Base-by-base conservation (phyloP, 2,888 invertebrate species). In the Parascotia fuliginaria region DNA sequence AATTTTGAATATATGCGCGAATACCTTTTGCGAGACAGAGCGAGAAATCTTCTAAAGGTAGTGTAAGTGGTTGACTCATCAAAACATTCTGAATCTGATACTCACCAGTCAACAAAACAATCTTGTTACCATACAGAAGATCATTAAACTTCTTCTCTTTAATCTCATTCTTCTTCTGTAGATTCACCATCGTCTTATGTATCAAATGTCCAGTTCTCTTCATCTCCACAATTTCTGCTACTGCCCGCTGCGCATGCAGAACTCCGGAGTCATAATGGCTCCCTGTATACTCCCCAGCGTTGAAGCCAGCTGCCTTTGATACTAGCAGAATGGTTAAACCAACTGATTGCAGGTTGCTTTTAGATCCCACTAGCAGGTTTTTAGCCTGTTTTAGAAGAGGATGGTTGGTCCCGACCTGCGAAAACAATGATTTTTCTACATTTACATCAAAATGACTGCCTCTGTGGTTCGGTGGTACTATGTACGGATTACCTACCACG, bases 151-250 rank as follows among this genome's bases (percentile, higher is more conserved):
- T 86, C 9, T 85, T 86, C 7, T 85, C 79, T 0, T 76, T 79
- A 11, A 76, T 55, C 28, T 76, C 82, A 46, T 81, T 76, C 57
- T 81, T 83, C 2, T 85, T 84, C 60, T 83, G 79, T 1, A 91
- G 78, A 55, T 92, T 89, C 9, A 79, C 88, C 87, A 90, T 86
- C 0, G 88, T 82, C 67, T 85, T 89, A 37, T 91, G 91, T 33
- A 92, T 84, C 71, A 90, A 74, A 57, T 92, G 92, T 0, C 89
- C 91, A 0, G 89, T 92, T 11, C 91, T 71, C 64, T 91, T 91
- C 92, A 92, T 92, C 73, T 92, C 92, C 31, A 92, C 90, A 0
- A 92, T 89, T 65, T 92, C 92, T 0, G 92, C 89, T 40, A 93
- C 62, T 0, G 88, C 92, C 60, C 93, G 79, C 73, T 93, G 92